Evolutionary conservation across 2,113 vertebrate species (phyloP), one percentile per base, ranked within the genome.

Genomic region (Callipepla californica): DNA sequence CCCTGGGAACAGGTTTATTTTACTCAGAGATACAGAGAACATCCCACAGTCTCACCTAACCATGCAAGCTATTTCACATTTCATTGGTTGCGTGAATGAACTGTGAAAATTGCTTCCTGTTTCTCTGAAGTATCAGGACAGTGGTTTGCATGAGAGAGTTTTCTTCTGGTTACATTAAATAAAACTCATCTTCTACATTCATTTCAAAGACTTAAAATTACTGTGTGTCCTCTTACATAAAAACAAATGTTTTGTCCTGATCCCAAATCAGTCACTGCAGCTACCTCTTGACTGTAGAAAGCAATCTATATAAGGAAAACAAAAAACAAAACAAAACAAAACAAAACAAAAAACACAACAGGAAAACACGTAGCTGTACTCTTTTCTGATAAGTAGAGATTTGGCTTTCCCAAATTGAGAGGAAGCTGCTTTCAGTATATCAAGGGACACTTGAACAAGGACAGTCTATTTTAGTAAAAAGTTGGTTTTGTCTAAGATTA

Each of bases 51-150:
- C 87, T 93, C 80, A 92, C 85, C 85, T 93, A 90, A 94, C 76
- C 34, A n/a, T 50, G 84, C 85, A 97, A 91, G 48, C 89, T 85
- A 95, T 95, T 97, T 97, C 96, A 96, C 96, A 96, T 96, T 89
- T 97, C 95, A 94, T 68, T 93, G 91, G 70, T 80, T 95, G 86
- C 0, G 15, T 86, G 93, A 96, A 93, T 94, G 93, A 97, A 84
- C 93, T 89, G 48, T 90, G 93, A 96, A 96, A 95, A 94, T 96
- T 80, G 80, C 69, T 94, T 90, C 94, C 97, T 97, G 79, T 96
- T 95, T 95, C 88, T 95, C 93, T 91, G 44, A 95, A 89, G 86
- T 73, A 79, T 38, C 34, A 88, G 90, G 87, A 95, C 84, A 55
- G 55, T 53, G 36, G 67, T 81, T 95, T 80, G 45, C 32, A 86